Evolutionary conservation across 2,888 invertebrate species (phyloP), one percentile per base, ranked within the genome.

Genomic region (Athalia circularis): DNA sequence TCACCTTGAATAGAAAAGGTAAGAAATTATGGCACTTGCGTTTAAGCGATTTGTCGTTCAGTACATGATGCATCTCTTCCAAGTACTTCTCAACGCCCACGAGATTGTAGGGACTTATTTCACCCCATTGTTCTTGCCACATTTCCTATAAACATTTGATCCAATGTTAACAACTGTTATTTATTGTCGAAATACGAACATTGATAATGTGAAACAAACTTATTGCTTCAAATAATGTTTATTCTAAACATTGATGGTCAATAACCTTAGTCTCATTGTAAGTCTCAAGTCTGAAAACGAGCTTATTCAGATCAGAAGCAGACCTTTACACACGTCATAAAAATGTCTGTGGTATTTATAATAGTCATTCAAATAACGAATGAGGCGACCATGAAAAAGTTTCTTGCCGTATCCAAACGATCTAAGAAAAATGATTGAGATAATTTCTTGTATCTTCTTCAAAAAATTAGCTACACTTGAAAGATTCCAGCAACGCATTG

Each of bases 101-200:
- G 85, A 95, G 92, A 92, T 96, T 96, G 90, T 96, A 96, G 0
- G 95, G 95, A 84, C 94, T 94, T 52, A 96, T 93, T 83, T 94
- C 95, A 4, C 96, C 96, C 94, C 96, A 96, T 86, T 95, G 95
- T 88, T 95, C 95, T 84, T 95, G 94, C 96, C 96, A 96, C 11
- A 95, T 94, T 84, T 92, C 89, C 95, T 95, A 88, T 8, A 91
- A 91, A 77, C 80, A 82, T 62, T 78, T 75, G 57, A 57, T 64
- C 43, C n/a, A 64, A 50, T 50, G 29, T 50, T 59, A 45, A 78
- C 47, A 4, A 54, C 54, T 54, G 29, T 29, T 0, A 67, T 67
- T 67, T 1, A 5, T 50, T 8, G 9, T 52, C 7, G n/a, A 4
- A 15, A 29, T 9, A 68, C 68, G 52, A 68, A 54, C 52, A 68